Conservation (phyloP, 2,113 vertebrate genomes). For the Phyllostomus discolor region DNA sequence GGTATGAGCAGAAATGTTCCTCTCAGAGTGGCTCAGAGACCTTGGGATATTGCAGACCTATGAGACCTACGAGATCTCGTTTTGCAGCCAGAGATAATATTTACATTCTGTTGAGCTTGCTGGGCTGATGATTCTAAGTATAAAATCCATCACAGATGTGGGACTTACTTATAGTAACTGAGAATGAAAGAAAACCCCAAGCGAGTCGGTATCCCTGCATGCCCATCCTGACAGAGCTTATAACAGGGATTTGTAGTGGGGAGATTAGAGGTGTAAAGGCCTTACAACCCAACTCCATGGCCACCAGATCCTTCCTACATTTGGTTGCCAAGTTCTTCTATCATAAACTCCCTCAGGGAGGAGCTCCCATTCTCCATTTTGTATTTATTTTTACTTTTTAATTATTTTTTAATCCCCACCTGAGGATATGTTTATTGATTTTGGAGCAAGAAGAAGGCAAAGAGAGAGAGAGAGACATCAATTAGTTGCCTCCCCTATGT, state of each 20-base stretch:
- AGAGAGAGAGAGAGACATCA: no score
- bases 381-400: background rate
- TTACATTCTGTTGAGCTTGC: background rate
- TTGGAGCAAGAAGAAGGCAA: no score
- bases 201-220: background rate
- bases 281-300: background rate
- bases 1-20: background rate
- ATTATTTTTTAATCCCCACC: no score
- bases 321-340: background rate
- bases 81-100: background rate
- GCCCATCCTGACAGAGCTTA: background rate
- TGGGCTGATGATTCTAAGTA: background rate
- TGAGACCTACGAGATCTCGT: no score
- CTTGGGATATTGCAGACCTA: background rate
- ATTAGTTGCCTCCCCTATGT: no score
- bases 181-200: background rate
- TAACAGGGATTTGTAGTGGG: background rate
- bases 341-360: background rate
- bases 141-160: background rate
- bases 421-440: no score
- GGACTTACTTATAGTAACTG: background rate
- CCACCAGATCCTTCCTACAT: background rate
- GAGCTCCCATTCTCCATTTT: background rate
- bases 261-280: background rate
- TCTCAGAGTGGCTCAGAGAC: background rate